Evolutionary conservation across 2,797 vertebrate genomes (phyloP).

Genomic region (Characodon lateralis): DNA sequence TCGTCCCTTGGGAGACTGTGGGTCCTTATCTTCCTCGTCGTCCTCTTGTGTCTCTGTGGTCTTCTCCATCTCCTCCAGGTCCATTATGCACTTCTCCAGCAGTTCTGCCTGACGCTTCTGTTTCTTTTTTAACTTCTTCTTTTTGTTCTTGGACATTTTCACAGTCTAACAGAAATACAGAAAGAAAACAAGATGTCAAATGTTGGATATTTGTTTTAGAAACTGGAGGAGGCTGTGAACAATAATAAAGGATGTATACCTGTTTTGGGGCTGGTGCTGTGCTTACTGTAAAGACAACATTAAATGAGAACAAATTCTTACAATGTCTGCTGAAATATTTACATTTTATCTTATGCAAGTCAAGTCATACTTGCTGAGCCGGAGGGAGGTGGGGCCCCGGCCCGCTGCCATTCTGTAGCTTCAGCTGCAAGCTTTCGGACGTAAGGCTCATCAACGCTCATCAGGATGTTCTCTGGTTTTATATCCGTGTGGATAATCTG

Average conservation of each 20-base stretch:
- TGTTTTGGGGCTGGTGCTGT: slow-evolving; percentile 96
- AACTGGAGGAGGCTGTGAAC: background rate
- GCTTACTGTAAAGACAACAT: slow-evolving; percentile 89
- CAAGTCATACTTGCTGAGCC: slow-evolving; percentile 91
- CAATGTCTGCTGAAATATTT: slow-evolving; percentile 13
- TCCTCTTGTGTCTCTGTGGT: slow-evolving; percentile 84
- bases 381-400: slow-evolving; percentile 94
- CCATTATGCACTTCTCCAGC: slow-evolving; percentile 94
- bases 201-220: background rate
- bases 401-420: slow-evolving; percentile 95
- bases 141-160: slow-evolving; percentile 99
- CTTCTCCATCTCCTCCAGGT: slow-evolving; percentile 95
- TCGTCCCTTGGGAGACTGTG: slow-evolving; percentile 78
- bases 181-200: background rate
- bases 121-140: slow-evolving; percentile 99
- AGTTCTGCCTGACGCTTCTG: slow-evolving; percentile 95
- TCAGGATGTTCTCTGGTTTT: slow-evolving; percentile 95
- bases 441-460: slow-evolving; percentile 93
- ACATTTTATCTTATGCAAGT: background rate
- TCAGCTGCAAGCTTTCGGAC: slow-evolving; percentile 93
- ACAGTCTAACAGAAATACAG: slow-evolving; percentile 75
- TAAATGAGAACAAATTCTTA: slow-evolving; percentile 22
- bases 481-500: slow-evolving; percentile 98
- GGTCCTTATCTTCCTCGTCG: slow-evolving; percentile 79
- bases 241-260: slow-evolving; percentile 75